Evolutionary conservation across 2,888 invertebrate species (phyloP), one percentile per base, ranked within the genome.

Genomic region (Hedychridium roseum): DNA sequence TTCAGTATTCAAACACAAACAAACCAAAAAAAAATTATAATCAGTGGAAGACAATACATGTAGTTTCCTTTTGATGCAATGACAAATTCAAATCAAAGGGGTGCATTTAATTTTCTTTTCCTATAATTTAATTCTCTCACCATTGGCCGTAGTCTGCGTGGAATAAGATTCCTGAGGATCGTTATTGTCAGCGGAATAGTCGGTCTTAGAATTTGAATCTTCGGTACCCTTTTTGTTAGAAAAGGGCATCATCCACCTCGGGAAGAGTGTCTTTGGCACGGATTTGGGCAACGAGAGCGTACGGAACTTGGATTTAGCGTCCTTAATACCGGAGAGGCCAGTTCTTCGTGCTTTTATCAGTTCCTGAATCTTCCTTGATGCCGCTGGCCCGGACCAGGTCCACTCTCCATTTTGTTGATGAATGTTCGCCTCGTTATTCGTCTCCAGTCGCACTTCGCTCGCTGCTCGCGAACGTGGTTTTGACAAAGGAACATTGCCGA

Each of bases 381-480:
- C 83, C 21, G 85, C 83, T 7, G 86, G 85, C 50, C 87, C 89
- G 3, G 87, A 86, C 89, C 89, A 89, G 1, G 89, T 88, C 66
- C 82, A 81, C 43, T 87, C 86, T 17, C 71, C 70, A 43, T 76
- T 74, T 12, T 71, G 63, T 4, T 62, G 50, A 14, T 60, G 54
- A 57, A 82, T 79, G 44, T 80, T 74, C 11, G 80, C 80, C 1
- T 80, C 65, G 6, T 80, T 79, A 6, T 59, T 61, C 2, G 64
- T 63, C 11, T 69, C 66, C 4, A 82, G 70, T 43, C 80, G 69
- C 1, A 82, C 75, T 55, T 84, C 85, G 79, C 91, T 85, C 68
- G 86, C 74, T 27, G 89, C 85, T 78, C 90, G 78, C 52, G 83
- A 75, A 68, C 88, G 78, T 56, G 79, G 67, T 37, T 71, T 63